Evolutionary conservation across 2,797 vertebrate species (phyloP), one percentile per base, ranked within the genome.

Genomic region (Lates japonicus): DNA sequence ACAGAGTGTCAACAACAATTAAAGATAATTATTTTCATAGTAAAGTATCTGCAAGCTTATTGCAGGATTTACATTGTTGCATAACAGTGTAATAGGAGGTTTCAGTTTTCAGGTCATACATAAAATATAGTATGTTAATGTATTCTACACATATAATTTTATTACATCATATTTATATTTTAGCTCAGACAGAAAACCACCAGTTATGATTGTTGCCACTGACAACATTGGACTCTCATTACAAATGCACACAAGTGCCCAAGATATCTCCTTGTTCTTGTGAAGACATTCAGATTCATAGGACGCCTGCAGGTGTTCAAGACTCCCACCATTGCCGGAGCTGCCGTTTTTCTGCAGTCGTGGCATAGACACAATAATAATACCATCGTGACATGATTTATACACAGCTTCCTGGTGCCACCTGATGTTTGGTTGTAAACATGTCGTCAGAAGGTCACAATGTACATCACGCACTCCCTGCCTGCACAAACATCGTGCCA

Each of bases 391-490:
- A 59, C 55, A 49, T 29, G 1, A 1, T 16, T 37, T 5, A 55
- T 46, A 51, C 55, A 42, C 52, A 16, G 44, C 20, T 31, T 76
- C 9, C 25, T 29, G 2, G 12, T 41, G 76, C 44, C 10, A 74
- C 39, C 58, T 63, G 58, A 52, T 70, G 65, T 65, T 73, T 70
- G 14, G 42, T 57, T 13, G 49, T 0, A 41, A 84, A 63, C 59
- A 1, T 82, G n/a, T n/a, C n/a, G 77, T 87, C 76, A 81, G 22
- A 65, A 81, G 76, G 70, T 88, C 80, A 80, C 1, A 9, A 33
- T 14, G 63, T 57, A 46, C 59, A n/a, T 81, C 75, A 86, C 65
- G 51, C 57, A n/a, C 12, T 17, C 25, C 46, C 49, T n/a, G 25
- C 17, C n/a, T 17, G 35, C 57, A 69, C 65, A 79, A 69, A 77